A percentile compares a stretch with the other conserved stretches of the same genome.
These are phyloP conservation scores for Microcaecilia unicolor DNA, from an alignment of 2,797 vertebrate genomes.

Conservation along the genomic window DNA sequence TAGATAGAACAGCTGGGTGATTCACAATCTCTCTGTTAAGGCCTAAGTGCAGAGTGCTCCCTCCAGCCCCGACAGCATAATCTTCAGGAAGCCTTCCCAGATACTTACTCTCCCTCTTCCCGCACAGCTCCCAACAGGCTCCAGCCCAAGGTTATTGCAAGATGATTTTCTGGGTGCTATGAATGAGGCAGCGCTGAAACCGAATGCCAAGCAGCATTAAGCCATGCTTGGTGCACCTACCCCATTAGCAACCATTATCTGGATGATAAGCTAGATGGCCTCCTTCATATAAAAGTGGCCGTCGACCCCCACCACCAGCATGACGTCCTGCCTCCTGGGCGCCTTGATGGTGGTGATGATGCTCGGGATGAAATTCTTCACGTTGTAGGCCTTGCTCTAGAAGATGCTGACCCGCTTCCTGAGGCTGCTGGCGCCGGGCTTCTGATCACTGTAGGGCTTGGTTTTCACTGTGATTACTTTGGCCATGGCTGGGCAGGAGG, in stretches of 20 bases:
- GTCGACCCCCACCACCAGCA: constrained; percentile 87
- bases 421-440: constrained; percentile 91
- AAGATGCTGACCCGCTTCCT: constrained; percentile 89
- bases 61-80: too few species aligned
- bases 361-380: constrained; percentile 96
- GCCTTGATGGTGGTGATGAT: constrained; percentile 72
- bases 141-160: neutral
- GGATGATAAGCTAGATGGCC: constrained; percentile 83
- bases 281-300: constrained; percentile 90
- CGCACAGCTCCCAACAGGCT: neutral
- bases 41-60: too few species aligned
- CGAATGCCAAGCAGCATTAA: too few species aligned
- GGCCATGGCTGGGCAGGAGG: constrained; percentile 59
- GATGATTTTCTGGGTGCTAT: too few species aligned
- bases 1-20: too few species aligned
- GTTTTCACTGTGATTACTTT: constrained; percentile 69
- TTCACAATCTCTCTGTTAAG: too few species aligned
- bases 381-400: constrained; percentile 79
- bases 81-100: too few species aligned
- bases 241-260: constrained; percentile 91
- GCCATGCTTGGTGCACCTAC: too few species aligned
- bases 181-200: too few species aligned
- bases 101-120: too few species aligned
- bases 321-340: constrained; percentile 61
- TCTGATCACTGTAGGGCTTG: constrained; percentile 84